Base-by-base conservation (phyloP, 2,888 invertebrate genomes). In the Melikaiella ostensackeni region DNA sequence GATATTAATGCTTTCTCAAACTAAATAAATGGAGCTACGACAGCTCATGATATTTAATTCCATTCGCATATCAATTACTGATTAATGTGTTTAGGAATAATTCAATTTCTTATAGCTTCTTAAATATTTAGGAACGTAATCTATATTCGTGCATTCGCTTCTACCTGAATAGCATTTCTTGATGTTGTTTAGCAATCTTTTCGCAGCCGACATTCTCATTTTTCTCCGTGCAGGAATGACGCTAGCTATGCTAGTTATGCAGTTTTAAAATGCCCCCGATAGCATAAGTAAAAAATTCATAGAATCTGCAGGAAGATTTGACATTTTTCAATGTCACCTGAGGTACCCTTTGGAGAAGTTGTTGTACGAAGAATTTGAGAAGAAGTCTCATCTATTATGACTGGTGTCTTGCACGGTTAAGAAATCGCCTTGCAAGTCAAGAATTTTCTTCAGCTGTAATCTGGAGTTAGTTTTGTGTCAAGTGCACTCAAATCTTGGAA, bases 321-420 rank as follows among this genome's bases (percentile, higher is more conserved):
- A 42, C 46, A 66, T 66, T 66, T 46, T 66, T 24, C 46, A 66
- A 24, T 27, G 19, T 46, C 27, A 42, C 66, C 66, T 66, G 42
- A 46, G 66, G 66, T 46, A 30, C 66, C 19, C 46, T 66, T 66
- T 19, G 42, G 46, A 46, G 46, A 66, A 11, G 19, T 46, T 66
- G 38, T 19, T 27, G 19, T 66, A 30, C 19, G 9, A 19, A 66
- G 27, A 66, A 66, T 66, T 42, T 66, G 66, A 24, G 24, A 64
- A 64, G 64, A 66, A 66, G 46, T 66, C 46, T 66, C 66, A 66
- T 66, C 66, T 66, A 66, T 66, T 66, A 66, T 66, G 66, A 66
- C 46, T 66, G 46, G 27, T 46, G 46, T 66, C 46, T 42, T 46
- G 38, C 30, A 66, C 46, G 27, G 46, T 66, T 46, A 46, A 66